Conservation (phyloP, 2,113 vertebrate species). For the Prolemur simus region DNA sequence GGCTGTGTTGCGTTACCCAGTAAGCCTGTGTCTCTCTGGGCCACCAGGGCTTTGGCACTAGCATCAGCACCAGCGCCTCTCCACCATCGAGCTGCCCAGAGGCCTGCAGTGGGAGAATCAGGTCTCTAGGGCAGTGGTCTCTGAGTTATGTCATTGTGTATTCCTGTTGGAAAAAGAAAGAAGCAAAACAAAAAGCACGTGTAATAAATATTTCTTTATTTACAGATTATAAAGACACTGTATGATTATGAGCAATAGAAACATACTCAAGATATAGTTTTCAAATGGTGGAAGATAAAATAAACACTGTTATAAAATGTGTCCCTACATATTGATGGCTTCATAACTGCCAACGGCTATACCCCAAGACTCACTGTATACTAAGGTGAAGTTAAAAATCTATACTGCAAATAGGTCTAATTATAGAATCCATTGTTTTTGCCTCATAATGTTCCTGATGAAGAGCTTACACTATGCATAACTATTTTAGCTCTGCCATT, state of each 20-base stretch:
- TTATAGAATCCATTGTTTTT: not conserved
- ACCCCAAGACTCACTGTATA: not conserved
- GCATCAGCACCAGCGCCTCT: not conserved
- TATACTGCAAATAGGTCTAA: not conserved
- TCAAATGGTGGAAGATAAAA: not conserved
- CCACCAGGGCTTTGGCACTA: not conserved
- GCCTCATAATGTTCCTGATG: not conserved
- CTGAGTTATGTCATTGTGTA: not conserved
- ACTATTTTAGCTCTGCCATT: not conserved
- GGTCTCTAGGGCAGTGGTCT: not conserved
- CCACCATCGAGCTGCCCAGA: not conserved
- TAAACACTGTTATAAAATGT: not conserved
- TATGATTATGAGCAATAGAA: not conserved
- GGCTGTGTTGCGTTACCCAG: not conserved
- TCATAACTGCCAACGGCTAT: not conserved
- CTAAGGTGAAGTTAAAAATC: not conserved
- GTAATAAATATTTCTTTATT: not conserved
- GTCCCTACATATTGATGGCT: not conserved
- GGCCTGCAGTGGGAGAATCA: not conserved
- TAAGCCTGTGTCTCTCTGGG: not conserved
- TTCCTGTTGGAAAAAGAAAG: not conserved
- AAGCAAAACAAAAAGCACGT: not conserved
- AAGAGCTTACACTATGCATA: not conserved
- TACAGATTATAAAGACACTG: not conserved
- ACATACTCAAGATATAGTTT: not conserved